Evolutionary conservation across 1,140 invertebrate genomes (phyloP).

Genomic region (Caligus rogercresseyi): DNA sequence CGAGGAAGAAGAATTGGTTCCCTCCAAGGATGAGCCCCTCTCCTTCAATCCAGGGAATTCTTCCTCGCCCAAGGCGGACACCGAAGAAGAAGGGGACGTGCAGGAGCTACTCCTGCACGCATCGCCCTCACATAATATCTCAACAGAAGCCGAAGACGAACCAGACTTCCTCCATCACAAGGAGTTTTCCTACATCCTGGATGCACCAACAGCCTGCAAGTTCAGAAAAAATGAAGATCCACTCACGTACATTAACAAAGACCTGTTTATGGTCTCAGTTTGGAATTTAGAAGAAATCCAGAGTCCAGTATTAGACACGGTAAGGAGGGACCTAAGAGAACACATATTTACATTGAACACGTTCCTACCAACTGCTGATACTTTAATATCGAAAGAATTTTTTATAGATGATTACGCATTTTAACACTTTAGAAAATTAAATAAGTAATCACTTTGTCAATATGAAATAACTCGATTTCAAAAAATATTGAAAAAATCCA

Average conservation of each 20-base stretch:
- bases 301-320: background rate
- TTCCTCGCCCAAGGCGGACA: background rate
- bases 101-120: background rate
- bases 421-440: no score
- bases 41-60: background rate
- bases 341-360: no score
- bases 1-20: background rate
- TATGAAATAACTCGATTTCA: no score
- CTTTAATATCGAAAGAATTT: no score
- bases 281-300: background rate
- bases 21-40: background rate
- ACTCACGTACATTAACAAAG: slow-evolving; percentile 6
- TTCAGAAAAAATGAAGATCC: background rate
- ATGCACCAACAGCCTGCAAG: slow-evolving; percentile 1
- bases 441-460: no score
- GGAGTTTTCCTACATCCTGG: slow-evolving; percentile 1
- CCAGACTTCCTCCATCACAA: background rate
- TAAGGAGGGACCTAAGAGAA: no score
- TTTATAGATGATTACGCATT: no score
- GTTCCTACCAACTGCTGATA: no score
- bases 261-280: background rate
- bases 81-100: background rate
- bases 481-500: no score
- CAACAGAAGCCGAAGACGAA: background rate
- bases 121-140: background rate